A percentile compares a stretch with the other conserved stretches of the same genome.
Conservation (phyloP, 2,888 invertebrate species). For the Linnaemya tessellans region DNA sequence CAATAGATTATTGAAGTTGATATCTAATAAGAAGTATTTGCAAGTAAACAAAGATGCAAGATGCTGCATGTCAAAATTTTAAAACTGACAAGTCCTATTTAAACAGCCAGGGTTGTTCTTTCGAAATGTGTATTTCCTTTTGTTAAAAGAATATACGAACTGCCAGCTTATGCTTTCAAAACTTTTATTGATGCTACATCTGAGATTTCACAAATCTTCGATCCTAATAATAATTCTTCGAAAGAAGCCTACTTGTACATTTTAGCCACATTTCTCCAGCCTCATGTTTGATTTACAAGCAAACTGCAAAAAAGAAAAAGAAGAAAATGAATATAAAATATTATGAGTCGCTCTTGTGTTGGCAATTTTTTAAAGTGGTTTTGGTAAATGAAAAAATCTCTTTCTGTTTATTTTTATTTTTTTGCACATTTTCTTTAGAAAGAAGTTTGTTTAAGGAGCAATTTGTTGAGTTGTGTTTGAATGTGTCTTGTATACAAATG, state of each 20-base stretch:
- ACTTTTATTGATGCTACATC: no score
- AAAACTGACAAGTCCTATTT: no score
- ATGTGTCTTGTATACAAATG: constrained; percentile 68
- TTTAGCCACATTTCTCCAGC: neutral
- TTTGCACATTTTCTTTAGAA: constrained; percentile 3
- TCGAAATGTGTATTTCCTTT: no score
- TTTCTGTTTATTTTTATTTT: neutral
- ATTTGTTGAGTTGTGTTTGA: constrained; percentile 57
- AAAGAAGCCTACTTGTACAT: neutral
- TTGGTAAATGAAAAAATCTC: constrained; percentile 28
- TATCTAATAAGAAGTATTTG: no score
- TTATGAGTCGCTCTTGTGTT: constrained; percentile 48
- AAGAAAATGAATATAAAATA: constrained; percentile 41
- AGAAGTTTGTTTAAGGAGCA: constrained; percentile 35
- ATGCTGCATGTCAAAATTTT: no score
- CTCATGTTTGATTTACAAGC: constrained; percentile 9
- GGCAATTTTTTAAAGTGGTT: constrained; percentile 68
- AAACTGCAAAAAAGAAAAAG: neutral
- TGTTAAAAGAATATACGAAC: no score
- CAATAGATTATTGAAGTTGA: no score
- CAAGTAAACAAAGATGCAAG: no score
- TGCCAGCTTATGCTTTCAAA: no score
- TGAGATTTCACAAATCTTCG: no score
- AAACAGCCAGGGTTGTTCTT: no score
- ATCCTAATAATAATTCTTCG: neutral